phyloP scores from a whole-genome alignment of 2,113 vertebrate genomes.

The Zosterops pallidus region DNA sequence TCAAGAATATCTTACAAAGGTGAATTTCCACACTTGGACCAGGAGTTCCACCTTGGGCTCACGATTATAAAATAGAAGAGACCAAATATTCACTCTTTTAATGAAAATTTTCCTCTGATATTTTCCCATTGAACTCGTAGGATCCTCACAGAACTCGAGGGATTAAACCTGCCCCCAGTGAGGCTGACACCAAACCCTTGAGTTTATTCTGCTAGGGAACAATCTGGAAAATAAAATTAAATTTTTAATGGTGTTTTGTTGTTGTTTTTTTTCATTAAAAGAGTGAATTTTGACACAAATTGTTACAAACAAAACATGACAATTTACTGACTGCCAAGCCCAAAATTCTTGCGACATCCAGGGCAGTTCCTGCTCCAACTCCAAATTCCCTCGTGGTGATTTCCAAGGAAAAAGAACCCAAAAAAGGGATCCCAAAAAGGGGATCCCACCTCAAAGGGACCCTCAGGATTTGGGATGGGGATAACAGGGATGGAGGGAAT shows the following conservation, averaged over 20 bases:
- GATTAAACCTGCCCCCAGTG: not conserved
- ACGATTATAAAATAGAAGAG: accelerated
- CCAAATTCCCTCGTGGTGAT: not conserved
- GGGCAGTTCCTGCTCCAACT: not conserved
- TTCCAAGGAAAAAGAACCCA: not conserved
- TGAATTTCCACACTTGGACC: not conserved
- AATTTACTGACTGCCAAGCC: not conserved
- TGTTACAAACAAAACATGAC: not conserved
- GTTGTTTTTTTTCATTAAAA: not conserved
- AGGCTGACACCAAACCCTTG: not conserved
- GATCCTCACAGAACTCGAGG: accelerated
- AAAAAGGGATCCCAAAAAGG: not conserved
- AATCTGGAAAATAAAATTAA: not conserved
- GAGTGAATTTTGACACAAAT: not conserved
- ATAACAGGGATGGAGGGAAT: not conserved
- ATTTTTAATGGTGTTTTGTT: no score
- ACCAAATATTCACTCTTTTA: not conserved
- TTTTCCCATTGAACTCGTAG: not conserved
- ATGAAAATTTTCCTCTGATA: not conserved
- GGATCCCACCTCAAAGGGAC: not conserved
- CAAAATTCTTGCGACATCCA: not conserved
- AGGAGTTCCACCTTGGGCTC: not conserved
- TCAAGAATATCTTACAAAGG: not conserved
- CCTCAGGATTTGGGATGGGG: not conserved
- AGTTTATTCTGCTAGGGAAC: not conserved